Evolutionary conservation across 2,888 invertebrate genomes (phyloP), one percentile per base, ranked within the genome.

Genomic region (Balanococcus diminutus): DNA sequence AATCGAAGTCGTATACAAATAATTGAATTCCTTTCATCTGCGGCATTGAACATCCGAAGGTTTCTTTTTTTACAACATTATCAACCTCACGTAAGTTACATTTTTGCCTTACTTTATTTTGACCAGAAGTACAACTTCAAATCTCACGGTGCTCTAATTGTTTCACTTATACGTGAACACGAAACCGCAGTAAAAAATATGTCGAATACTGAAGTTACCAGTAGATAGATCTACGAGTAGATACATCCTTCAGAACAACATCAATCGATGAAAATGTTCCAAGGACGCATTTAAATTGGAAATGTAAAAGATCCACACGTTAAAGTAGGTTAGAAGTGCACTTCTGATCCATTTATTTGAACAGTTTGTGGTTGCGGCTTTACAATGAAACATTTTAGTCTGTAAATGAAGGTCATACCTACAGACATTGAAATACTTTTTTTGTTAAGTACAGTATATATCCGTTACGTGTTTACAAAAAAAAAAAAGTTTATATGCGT

Each of bases 261-360:
- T 28, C 61, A 67, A 25, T 28, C 61, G 28, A 67, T 67, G 61
- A 25, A 51, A 67, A 25, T 67, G 61, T 67, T 67, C 61, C 61
- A 67, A 67, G 61, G 61, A 67, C 61, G 25, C 61, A 28, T 25
- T 67, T 67, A 67, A 67, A 67, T 28, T 67, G 61, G 61, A 67
- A 67, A 67, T 67, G 61, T 25, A 67, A 67, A 67, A 67, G 61
- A 67, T 67, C 28, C 61, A 67, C 61, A 67, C 61, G 61, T 67
- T 67, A 32, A 75, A 75, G 75, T 75, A 32, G 75, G 75, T 75
- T 75, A 75, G n/a, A 75, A 75, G 32, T 75, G 32, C 75, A 75
- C 75, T 75, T 75, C 75, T 32, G 32, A 36, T 75, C 75, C 19
- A 75, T 75, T 75, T 67, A 67, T 25, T 67, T 67, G 25, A 67